Evolutionary conservation across 2,797 vertebrate species (phyloP), one percentile per base, ranked within the genome.

Genomic region (Scleropages formosus): DNA sequence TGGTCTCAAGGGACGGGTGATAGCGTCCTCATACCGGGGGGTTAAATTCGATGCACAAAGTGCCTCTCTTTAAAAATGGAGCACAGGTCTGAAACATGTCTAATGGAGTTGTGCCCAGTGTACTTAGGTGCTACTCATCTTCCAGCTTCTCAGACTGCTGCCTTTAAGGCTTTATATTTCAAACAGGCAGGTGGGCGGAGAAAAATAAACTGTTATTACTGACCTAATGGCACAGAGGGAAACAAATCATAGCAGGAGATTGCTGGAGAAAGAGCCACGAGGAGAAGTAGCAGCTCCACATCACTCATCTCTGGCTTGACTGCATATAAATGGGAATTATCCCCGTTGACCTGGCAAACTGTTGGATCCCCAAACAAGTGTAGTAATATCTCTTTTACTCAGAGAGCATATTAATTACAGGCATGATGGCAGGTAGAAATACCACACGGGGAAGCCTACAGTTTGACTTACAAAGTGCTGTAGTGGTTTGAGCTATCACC

Each of bases 261-360:
- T 18, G 26, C 26, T 71, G 53, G 24, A 58, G 49, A 58, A 31
- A 15, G 49, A 24, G 27, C n/a, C 69, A 31, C 13, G 26, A 51
- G 49, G 31, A 53, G 49, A 56, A n/a, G 24, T 18, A 39, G 27
- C 26, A 18, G 13, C 56, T 20, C 3, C 53, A 18, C 53, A 18
- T 71, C 69, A 16, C 49, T 71, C 51, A 56, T 71, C 69, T 39
- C 24, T 26, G 20, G 69, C 51, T 11, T 71, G 24, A 71, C 69
- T 71, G 69, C 69, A 71, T 71, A 71, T 71, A 71, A 58, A 71
- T 71, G 51, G 51, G 51, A 71, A 71, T 71, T 71, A 71, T 58
- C 56, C 24, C 26, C 15, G 7, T 31, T 69, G 26, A 71, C 69
- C 69, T 56, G 58, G 39, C 69, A 58, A 26, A 51, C 31, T 56